Evolutionary conservation across 2,797 vertebrate species (phyloP).

Genomic region (Schizopygopsis pylzovi): DNA sequence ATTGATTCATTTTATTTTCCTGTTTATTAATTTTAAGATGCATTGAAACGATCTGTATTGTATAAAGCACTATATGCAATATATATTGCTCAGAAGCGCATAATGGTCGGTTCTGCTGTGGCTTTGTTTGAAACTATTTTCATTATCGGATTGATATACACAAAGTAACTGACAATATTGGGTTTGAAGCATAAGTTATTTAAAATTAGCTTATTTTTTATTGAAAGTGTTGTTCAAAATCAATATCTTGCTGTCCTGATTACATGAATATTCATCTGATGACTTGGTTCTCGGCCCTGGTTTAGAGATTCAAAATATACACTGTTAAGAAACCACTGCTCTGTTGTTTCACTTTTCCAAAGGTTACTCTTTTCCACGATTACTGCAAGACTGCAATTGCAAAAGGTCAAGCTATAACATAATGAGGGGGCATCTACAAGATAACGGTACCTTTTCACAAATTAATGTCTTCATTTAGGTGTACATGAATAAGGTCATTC

Average conservation of each 20-base stretch:
- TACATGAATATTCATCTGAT: background rate
- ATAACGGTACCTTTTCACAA: conserved; percentile 27
- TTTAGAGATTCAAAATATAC: background rate
- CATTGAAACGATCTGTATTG: background rate
- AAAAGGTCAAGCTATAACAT: conserved; percentile 34
- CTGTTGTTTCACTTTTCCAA: conserved; percentile 17
- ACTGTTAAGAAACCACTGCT: background rate
- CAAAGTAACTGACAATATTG: background rate
- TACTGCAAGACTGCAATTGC: conserved; percentile 18
- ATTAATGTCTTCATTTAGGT: conserved; percentile 36
- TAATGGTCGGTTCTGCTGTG: background rate
- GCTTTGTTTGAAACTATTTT: background rate
- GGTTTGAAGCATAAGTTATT: background rate
- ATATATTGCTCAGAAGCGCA: background rate
- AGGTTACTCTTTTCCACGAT: conserved; percentile 3
- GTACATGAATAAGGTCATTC: conserved; percentile 21
- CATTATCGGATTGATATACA: background rate
- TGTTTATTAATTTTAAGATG: background rate
- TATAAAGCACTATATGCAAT: background rate
- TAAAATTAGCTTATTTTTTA: background rate
- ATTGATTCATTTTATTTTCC: background rate
- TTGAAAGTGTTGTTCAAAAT: background rate
- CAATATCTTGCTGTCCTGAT: background rate
- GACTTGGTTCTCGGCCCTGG: background rate
- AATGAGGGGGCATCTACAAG: conserved; percentile 28